Percentiles rank a stretch among this genome's conserved stretches.
phyloP scores from a whole-genome alignment of 2,888 invertebrate genomes.

The Hymenopus coronatus region DNA sequence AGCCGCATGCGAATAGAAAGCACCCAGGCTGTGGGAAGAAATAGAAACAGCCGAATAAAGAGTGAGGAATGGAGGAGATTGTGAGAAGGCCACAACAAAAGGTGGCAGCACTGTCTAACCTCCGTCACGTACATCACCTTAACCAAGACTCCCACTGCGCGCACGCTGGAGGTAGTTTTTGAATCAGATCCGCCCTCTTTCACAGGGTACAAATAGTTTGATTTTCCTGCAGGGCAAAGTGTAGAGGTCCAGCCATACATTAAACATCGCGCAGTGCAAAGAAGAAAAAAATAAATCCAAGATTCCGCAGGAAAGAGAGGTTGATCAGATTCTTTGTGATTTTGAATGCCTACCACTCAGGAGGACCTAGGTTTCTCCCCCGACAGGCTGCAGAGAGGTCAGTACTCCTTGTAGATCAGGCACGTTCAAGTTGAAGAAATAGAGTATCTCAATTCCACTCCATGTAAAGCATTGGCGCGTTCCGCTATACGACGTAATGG shows the following conservation, averaged over 20 bases:
- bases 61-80: slow-evolving; percentile 23
- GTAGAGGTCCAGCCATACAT: not conserved
- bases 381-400: no score
- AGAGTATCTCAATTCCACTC: no score
- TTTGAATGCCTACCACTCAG: no score
- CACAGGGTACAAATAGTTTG: not conserved
- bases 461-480: no score
- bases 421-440: no score
- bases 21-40: slow-evolving; percentile 9
- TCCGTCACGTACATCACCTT: not conserved
- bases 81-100: not conserved
- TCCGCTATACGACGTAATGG: no score
- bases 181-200: not conserved
- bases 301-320: not conserved
- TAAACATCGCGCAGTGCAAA: not conserved
- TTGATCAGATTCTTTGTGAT: no score
- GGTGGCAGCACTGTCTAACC: not conserved
- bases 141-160: not conserved
- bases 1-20: not conserved
- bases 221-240: not conserved
- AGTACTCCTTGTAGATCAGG: no score
- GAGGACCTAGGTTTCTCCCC: no score
- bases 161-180: not conserved
- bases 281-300: not conserved
- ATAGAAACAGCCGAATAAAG: slow-evolving; percentile 26